Evolutionary conservation across 2,888 invertebrate species (phyloP), one percentile per base, ranked within the genome.

Genomic region (Pyralis farinalis): DNA sequence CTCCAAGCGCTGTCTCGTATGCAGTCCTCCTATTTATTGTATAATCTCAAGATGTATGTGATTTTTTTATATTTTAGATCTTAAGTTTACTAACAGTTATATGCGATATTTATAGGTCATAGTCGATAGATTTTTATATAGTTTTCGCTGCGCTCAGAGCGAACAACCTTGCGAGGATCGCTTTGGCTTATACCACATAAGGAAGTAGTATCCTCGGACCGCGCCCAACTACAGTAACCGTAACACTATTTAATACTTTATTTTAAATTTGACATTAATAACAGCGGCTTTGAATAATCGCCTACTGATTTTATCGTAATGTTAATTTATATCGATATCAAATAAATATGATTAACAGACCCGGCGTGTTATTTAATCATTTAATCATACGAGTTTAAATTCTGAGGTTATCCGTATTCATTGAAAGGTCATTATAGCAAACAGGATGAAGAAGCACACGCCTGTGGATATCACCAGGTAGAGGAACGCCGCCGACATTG

Each of bases 31-130:
- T 82, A 82, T 77, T 76, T 82, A 81, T 79, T 75, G 55, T 82
- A 42, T 51, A 78, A 83, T 85, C 78, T 84, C 84, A 79, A 85
- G 74, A 78, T 84, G 72, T 77, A 79, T 80, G 86, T 86, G 86
- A 85, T 86, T 84, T 79, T 74, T 74, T 71, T 75, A 74, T 71
- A 69, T 60, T n/a, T n/a, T 85, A 83, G 79, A 51, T 51, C 47
- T 53, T 81, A 86, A 85, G 84, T 67, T 57, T 37, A 82, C 82
- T 84, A 85, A 84, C 82, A 61, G 49, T 58, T 44, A 51, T 52
- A 51, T 62, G 55, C 55, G 62, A 65, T 46, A 50, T 47, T 51
- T 51, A 41, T 67, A 71, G 71, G 64, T 62, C 58, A 52, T 72
- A 72, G 68, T 61, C 55, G 47, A 51, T 63, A 63, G 55, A 44